Base-by-base conservation (phyloP, 23 tunicate species). In the Styela clava region DNA sequence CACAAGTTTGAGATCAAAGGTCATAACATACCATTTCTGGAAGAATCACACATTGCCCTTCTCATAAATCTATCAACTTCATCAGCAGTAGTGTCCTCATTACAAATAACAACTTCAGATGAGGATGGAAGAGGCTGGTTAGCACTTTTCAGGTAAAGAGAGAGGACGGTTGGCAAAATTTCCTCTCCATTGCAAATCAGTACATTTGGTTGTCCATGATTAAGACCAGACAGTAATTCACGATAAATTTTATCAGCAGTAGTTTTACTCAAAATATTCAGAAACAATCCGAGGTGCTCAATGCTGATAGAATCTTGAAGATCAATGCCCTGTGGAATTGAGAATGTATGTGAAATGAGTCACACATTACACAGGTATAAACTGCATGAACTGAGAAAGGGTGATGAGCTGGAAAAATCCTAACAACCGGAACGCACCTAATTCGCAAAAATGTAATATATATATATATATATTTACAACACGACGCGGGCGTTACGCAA, bases 91-190 rank as follows among this genome's bases (percentile, higher is more conserved):
- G 95, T 89, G 2, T 44, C 31, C 71, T 80, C 71, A 22, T 83
- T 70, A 72, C 95, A 89, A 3, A 89, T 35, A 26, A 85, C 62
- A 28, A 89, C 95, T 77, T 89, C 95, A 2, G 95, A 85, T 35
- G 69, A 24, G 19, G 89, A 52, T 19, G 95, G 95, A 18, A 89
- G 79, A 30, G 79, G 83, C 70, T 85, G 86, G 25, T 89, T 79
- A 12, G 65, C 68, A 72, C 84, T 73, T 1, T 52, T 74, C 89
- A 85, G 81, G 79, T 85, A 89, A 2, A 89, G 33, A 22, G 95
- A 85, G 1, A 89, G 61, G 18, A 85, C 61, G 27, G 86, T 80
- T 20, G 89, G 74, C 34, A 85, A 68, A 56, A 82, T 77, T 9
- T 85, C 89, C 9, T 74, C 26, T 63, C 81, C 79, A 23, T 64